These are phyloP conservation scores for Marcusenius ussheri DNA, from an alignment of 2,113 vertebrate genomes.

Conservation along the genomic window DNA sequence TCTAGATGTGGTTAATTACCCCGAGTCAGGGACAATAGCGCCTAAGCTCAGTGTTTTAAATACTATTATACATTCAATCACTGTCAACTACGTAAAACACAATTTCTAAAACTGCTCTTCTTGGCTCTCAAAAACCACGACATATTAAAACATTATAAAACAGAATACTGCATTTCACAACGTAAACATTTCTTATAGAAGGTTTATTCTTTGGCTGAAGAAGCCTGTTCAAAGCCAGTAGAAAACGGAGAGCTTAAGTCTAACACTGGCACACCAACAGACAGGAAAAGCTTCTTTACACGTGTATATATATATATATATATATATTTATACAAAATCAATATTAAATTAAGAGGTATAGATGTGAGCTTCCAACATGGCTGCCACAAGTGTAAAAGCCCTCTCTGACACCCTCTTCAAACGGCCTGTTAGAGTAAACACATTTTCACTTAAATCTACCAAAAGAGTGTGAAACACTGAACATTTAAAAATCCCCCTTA, in stretches of 20 bases:
- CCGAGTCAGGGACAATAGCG: not conserved
- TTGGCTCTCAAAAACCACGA: not conserved
- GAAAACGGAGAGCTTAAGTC: constrained; percentile 56
- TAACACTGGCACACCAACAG: constrained; percentile 62
- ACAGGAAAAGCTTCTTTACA: constrained; percentile 54
- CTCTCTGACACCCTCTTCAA: constrained; percentile 65
- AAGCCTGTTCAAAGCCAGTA: constrained; percentile 62
- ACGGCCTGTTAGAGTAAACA: constrained; percentile 45
- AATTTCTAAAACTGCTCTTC: not conserved
- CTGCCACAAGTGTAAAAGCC: constrained; percentile 60
- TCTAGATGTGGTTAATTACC: not conserved
- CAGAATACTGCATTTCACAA: not conserved
- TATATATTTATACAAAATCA: constrained; percentile 31
- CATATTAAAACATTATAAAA: not conserved
- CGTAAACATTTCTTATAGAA: constrained; percentile 42
- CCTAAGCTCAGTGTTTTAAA: not conserved
- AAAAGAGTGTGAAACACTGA: constrained; percentile 25
- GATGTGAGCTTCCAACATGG: constrained; percentile 64
- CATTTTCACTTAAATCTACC: constrained; percentile 43
- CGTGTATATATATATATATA: constrained; percentile 21
- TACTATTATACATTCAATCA: not conserved
- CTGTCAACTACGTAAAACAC: not conserved
- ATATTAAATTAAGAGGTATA: constrained; percentile 71
- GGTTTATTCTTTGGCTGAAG: constrained; percentile 87
- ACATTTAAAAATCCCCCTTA: constrained; percentile 7